Evolutionary conservation across 2,113 vertebrate species (phyloP).

Genomic region (Aegithalos caudatus): DNA sequence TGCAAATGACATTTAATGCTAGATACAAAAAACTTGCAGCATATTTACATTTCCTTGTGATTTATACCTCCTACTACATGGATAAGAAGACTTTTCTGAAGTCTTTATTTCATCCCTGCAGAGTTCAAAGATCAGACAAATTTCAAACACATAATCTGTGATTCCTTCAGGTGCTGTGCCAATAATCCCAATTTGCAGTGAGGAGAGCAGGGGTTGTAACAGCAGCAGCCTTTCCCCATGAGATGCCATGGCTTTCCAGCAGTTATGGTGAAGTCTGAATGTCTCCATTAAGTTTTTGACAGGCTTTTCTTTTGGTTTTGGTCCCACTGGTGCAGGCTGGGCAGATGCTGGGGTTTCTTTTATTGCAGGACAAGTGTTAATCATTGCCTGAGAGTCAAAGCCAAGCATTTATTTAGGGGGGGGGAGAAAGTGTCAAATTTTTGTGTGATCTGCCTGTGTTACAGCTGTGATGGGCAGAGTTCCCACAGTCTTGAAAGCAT

Average conservation of each 20-base stretch:
- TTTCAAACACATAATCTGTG: not conserved
- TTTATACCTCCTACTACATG: not conserved
- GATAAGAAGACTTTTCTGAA: not conserved
- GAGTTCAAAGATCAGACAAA: not conserved
- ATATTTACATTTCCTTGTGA: constrained; percentile 24
- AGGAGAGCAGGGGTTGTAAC: not conserved
- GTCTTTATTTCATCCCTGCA: constrained; percentile 5
- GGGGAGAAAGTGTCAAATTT: not conserved
- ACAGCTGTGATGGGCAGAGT: not conserved
- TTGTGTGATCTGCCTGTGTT: not conserved
- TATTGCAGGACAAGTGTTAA: not conserved
- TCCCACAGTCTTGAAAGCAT: not conserved
- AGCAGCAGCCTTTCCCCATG: not conserved
- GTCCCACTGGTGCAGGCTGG: not conserved
- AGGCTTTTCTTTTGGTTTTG: not conserved
- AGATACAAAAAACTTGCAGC: not conserved
- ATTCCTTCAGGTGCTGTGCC: not conserved
- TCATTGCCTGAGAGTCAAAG: not conserved
- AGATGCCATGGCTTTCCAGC: not conserved
- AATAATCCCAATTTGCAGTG: not conserved
- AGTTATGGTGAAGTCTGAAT: not conserved
- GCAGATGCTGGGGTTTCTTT: not conserved
- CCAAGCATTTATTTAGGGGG: not conserved
- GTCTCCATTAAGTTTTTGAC: not conserved
- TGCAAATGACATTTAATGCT: constrained; percentile 44